Evolutionary conservation across 2,113 vertebrate species (phyloP), one percentile per base, ranked within the genome.

Genomic region (Nibea albiflora): DNA sequence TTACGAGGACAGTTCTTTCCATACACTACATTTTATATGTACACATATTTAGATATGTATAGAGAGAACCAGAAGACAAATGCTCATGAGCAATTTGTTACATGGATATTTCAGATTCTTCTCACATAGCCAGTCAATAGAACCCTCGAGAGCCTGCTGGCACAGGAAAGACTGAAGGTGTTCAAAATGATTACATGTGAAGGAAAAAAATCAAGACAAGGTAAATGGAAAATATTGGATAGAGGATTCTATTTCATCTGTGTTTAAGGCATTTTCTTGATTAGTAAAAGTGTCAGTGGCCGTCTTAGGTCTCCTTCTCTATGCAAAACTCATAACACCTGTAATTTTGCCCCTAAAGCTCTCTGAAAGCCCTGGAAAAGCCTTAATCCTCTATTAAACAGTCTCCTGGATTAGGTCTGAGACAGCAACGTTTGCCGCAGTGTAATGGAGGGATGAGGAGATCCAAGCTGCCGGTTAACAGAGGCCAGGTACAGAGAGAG

Each of bases 401-500:
- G 66, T 10, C 11, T 57, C 17, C 16, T 56, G n/a, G 84, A 73
- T 73, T 28, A 81, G 24, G 6, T 17, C 22, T 35, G 46, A 61
- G 60, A 65, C 46, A 49, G 69, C 60, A 53, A 44, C 49, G 26
- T 76, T 53, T 42, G 15, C 11, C 47, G 50, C 20, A 49, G 26
- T 7, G 17, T 2, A 54, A 53, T 19, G 39, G 20, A 83, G 57
- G 68, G 28, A 81, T 11, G 60, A 81, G 31, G 49, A 22, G 64
- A 61, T 76, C 60, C 49, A 50, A 28, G 56, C 53, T 46, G 67
- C 53, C 56, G 64, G 58, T 47, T 57, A 70, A 69, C 68, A 75
- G 64, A 87, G 58, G 58, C 78, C 78, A 88, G 80, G 84, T 73
- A 90, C 72, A 85, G 16, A 63, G 15, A 73, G 58, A 85, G 44